phyloP scores from a whole-genome alignment of 2,113 vertebrate genomes.

The Trichomycterus rosablanca region DNA sequence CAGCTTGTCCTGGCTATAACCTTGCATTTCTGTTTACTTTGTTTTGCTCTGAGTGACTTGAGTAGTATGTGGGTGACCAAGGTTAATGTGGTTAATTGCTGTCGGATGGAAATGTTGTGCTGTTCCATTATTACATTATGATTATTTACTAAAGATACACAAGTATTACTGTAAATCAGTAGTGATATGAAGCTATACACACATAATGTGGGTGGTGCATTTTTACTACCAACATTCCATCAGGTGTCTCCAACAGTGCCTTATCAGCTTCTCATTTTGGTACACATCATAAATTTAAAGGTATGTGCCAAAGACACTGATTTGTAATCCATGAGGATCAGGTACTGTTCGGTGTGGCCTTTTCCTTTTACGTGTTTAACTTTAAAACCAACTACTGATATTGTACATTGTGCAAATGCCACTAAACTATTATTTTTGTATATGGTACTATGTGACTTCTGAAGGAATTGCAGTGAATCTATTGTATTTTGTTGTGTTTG shows the following conservation, averaged over 20 bases:
- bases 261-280: not conserved
- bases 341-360: not conserved
- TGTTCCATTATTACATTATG: not conserved
- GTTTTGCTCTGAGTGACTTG: not conserved
- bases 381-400: not conserved
- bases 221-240: no score
- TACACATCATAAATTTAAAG: not conserved
- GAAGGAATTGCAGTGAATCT: not conserved
- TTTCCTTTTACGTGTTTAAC: no score
- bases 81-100: not conserved
- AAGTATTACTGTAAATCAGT: not conserved
- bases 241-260: not conserved
- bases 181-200: no score
- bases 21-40: conserved; percentile 24
- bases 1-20: conserved; percentile 32
- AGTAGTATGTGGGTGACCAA: not conserved
- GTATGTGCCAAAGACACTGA: not conserved
- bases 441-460: not conserved
- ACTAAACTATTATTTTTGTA: no score
- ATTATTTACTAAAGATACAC: not conserved
- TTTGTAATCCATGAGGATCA: no score
- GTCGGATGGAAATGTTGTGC: not conserved
- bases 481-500: not conserved
- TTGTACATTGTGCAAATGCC: no score
- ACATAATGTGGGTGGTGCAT: no score